phyloP scores from a whole-genome alignment of 1,140 invertebrate genomes.

The Euschistus heros region DNA sequence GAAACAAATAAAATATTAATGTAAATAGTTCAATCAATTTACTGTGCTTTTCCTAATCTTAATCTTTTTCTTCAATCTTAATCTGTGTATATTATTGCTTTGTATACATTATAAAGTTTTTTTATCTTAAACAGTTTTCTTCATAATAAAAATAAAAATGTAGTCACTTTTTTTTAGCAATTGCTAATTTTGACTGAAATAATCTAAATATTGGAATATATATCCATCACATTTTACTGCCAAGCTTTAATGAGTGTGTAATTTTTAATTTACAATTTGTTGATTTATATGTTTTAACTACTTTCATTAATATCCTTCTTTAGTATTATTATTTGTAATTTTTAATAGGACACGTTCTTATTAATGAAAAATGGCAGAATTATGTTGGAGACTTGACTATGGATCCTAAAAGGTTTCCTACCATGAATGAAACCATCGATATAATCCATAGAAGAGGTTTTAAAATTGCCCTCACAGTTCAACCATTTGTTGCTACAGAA shows the following conservation, averaged over 20 bases:
- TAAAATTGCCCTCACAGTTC: constrained; percentile 68
- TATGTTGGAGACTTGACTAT: constrained; percentile 66
- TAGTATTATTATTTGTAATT: constrained; percentile 3
- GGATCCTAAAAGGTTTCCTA: constrained; percentile 58
- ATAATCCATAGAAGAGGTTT: constrained; percentile 74
- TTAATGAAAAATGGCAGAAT: constrained; percentile 77
- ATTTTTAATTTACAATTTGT: background rate
- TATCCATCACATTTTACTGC: background rate
- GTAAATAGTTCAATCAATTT: too few species aligned
- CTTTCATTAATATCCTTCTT: background rate
- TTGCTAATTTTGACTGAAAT: too few species aligned
- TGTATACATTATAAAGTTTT: too few species aligned
- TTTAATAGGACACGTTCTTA: constrained; percentile 50
- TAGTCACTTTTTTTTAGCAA: too few species aligned
- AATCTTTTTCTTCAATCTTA: too few species aligned
- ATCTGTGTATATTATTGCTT: too few species aligned
- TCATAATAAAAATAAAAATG: too few species aligned
- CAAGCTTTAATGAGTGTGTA: background rate
- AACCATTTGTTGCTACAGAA: constrained; percentile 78
- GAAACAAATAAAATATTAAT: too few species aligned
- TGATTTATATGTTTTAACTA: constrained; percentile 10
- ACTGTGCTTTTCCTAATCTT: too few species aligned
- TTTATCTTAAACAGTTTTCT: too few species aligned
- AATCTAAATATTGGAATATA: too few species aligned
- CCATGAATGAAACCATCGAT: constrained; percentile 63